Base-by-base conservation (phyloP, 2,888 invertebrate species). In the Emmelina monodactyla region DNA sequence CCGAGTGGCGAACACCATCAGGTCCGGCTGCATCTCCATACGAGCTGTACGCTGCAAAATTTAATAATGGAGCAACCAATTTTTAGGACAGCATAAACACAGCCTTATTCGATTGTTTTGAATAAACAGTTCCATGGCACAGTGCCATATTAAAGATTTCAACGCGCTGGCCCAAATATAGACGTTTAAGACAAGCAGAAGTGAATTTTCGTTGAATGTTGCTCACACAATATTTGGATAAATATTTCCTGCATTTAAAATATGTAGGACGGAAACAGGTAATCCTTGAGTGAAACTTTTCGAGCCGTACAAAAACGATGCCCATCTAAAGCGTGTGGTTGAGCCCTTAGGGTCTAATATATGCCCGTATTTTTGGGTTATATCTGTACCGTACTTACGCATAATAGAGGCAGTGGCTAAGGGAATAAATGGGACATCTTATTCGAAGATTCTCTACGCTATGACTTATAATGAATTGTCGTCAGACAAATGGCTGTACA, bases 21-120 rank as follows among this genome's bases (percentile, higher is more conserved):
- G 42, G 32, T 72, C 62, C 0, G 76, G 73, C 0, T 47, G 46
- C 58, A 61, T 64, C 10, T 67, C 52, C 69, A 75, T 70, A 50
- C 62, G 68, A 11, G 55, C 50, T n/a, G 50, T 55, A 14, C 66
- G 50, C 76, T 75, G 45, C 12, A 46, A 42, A 16, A 30, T 16
- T 30, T 10, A 14, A 19, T n/a, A n/a, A n/a, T n/a, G n/a, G n/a
- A n/a, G n/a, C n/a, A n/a, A n/a, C n/a, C n/a, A n/a, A n/a, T n/a
- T n/a, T n/a, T n/a, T n/a, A n/a, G n/a, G n/a, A n/a, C n/a, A n/a
- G n/a, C n/a, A n/a, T n/a, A n/a, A n/a, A n/a, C n/a, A n/a, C n/a
- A n/a, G n/a, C n/a, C n/a, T n/a, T n/a, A n/a, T n/a, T n/a, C n/a
- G n/a, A n/a, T n/a, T n/a, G n/a, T n/a, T n/a, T n/a, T n/a, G n/a